Conservation (phyloP, 2,888 invertebrate genomes). For the Eupithecia vulgata region DNA sequence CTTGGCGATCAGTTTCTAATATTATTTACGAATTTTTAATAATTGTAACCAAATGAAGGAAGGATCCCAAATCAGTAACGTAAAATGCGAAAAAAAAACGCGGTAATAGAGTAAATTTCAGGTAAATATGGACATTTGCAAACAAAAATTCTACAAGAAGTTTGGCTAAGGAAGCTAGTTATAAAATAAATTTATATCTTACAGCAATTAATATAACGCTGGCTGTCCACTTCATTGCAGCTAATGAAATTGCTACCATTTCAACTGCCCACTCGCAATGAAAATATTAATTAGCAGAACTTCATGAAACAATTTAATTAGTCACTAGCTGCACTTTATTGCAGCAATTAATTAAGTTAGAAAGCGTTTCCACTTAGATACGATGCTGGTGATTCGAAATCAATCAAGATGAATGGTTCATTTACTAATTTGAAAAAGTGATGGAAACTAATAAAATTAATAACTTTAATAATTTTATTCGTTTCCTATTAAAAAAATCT, state of each 20-base stretch:
- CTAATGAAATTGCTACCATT: neutral
- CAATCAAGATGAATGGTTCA: neutral
- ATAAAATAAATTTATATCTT: neutral
- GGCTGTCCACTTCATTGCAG: constrained; percentile 19
- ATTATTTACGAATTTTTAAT: too few species aligned
- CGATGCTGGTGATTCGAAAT: constrained; percentile 4
- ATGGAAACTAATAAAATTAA: too few species aligned
- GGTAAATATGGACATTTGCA: too few species aligned
- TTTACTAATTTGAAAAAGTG: neutral
- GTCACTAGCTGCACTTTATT: constrained; percentile 29
- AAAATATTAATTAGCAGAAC: constrained; percentile 24
- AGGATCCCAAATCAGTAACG: too few species aligned
- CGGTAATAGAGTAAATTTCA: too few species aligned
- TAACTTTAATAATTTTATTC: too few species aligned
- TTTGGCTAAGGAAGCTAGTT: too few species aligned
- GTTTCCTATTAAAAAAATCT: too few species aligned
- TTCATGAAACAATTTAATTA: constrained; percentile 32
- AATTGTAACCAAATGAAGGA: too few species aligned
- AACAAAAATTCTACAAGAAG: too few species aligned
- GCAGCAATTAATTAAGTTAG: constrained; percentile 33
- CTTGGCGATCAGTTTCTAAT: too few species aligned
- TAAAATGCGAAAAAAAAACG: too few species aligned
- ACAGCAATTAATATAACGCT: constrained; percentile 8
- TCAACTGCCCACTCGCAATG: neutral
- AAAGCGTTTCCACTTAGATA: constrained; percentile 21